Percentiles rank a stretch among this genome's conserved stretches.
Conservation (phyloP, 2,888 invertebrate genomes). For the Proisotoma minuta region DNA sequence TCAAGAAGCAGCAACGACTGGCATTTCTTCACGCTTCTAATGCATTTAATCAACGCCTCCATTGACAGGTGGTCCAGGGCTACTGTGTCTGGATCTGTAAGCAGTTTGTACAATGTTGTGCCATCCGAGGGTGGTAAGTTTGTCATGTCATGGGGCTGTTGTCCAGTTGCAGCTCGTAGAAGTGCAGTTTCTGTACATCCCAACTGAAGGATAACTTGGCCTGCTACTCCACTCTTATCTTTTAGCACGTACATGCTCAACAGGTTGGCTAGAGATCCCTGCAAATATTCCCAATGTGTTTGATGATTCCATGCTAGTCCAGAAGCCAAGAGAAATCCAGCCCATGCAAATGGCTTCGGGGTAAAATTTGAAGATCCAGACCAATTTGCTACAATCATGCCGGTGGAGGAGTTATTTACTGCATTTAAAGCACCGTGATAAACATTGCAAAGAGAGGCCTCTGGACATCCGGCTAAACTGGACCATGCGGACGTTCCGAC, state of each 20-base stretch:
- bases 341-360: conserved; percentile 59
- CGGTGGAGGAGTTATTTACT: conserved; percentile 54
- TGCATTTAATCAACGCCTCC: conserved; percentile 58
- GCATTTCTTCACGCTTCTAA: conserved; percentile 57
- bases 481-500: conserved; percentile 61
- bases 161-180: conserved; percentile 55
- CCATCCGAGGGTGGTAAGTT: conserved; percentile 58
- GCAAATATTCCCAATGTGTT: conserved; percentile 54
- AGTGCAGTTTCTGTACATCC: conserved; percentile 58
- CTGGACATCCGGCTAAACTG: conserved; percentile 60
- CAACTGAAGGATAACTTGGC: conserved; percentile 57
- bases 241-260: conserved; percentile 57
- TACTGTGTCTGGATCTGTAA: conserved; percentile 60
- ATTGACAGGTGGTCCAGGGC: conserved; percentile 58
- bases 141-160: conserved; percentile 53
- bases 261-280: conserved; percentile 54
- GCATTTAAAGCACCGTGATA: conserved; percentile 57
- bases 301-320: conserved; percentile 59
- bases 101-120: conserved; percentile 58
- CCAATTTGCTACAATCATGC: conserved; percentile 59
- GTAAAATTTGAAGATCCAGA: conserved; percentile 59
- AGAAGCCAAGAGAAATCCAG: conserved; percentile 57
- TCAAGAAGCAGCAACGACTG: conserved; percentile 53
- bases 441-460: conserved; percentile 58
- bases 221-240: conserved; percentile 53